A percentile compares a stretch with the other conserved stretches of the same genome.
Evolutionary conservation across 2,888 invertebrate genomes (phyloP).

Genomic region (Nemoura dubitans): DNA sequence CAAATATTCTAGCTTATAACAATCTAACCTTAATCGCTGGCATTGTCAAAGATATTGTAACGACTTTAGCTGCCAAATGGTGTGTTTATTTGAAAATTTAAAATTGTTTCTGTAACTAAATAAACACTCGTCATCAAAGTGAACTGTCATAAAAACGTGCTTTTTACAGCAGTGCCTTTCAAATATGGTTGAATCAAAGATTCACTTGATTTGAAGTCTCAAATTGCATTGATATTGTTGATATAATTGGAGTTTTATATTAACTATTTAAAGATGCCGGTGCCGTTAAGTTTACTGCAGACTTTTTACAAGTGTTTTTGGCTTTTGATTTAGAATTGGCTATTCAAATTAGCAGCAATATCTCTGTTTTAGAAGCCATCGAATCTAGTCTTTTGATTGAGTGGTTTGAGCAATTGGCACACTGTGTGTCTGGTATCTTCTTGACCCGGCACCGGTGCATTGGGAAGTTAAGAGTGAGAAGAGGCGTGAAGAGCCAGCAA

Average conservation of each 20-base stretch:
- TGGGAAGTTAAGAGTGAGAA: neutral
- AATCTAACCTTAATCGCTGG: neutral
- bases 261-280: neutral
- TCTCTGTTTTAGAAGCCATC: neutral
- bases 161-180: neutral
- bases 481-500: neutral
- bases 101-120: neutral
- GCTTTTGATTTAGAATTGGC: neutral
- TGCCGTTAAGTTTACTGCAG: neutral
- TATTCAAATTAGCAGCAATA: neutral
- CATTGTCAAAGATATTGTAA: neutral
- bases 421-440: neutral
- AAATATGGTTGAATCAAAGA: neutral
- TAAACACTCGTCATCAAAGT: neutral
- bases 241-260: neutral
- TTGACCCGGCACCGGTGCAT: neutral
- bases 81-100: neutral
- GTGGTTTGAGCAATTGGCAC: neutral
- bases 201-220: neutral
- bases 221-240: neutral
- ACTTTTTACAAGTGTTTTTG: neutral
- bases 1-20: neutral
- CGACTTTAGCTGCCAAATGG: neutral
- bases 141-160: slow-evolving; percentile 12
- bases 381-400: neutral